Percentiles rank a stretch among this genome's conserved stretches.
Evolutionary conservation across 2,113 vertebrate species (phyloP).

Genomic region (Notothenia rossii): DNA sequence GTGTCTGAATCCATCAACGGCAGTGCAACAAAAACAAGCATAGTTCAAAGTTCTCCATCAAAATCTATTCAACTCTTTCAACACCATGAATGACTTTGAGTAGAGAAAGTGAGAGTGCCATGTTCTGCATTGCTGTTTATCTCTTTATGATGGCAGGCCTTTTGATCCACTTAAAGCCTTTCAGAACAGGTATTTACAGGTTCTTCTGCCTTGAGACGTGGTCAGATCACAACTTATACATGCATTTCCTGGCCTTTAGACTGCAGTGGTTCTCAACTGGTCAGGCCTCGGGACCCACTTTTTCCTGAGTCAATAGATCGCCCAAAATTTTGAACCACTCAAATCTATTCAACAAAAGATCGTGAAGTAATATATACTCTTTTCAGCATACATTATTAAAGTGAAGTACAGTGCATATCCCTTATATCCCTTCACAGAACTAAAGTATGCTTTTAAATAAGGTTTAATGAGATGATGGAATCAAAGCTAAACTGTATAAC

Average conservation of each 20-base stretch:
- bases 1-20: background rate
- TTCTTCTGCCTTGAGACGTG: background rate
- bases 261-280: too few relatives aligned
- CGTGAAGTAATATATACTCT: too few relatives aligned
- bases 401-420: too few relatives aligned
- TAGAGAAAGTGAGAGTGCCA: background rate
- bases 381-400: too few relatives aligned
- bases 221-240: background rate
- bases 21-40: background rate
- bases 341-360: too few relatives aligned
- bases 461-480: too few relatives aligned
- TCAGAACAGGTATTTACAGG: background rate
- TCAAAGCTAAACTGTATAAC: too few relatives aligned
- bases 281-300: too few relatives aligned
- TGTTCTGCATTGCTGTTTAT: background rate
- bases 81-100: background rate
- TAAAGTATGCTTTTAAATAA: too few relatives aligned
- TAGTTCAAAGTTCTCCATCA: background rate
- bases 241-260: background rate
- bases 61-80: background rate
- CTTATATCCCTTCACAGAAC: too few relatives aligned
- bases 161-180: background rate
- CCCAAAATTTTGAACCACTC: too few relatives aligned
- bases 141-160: background rate
- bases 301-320: too few relatives aligned